Evolutionary conservation across 2,797 vertebrate species (phyloP), one percentile per base, ranked within the genome.

Genomic region (Oryzias dopingdopingensis): DNA sequence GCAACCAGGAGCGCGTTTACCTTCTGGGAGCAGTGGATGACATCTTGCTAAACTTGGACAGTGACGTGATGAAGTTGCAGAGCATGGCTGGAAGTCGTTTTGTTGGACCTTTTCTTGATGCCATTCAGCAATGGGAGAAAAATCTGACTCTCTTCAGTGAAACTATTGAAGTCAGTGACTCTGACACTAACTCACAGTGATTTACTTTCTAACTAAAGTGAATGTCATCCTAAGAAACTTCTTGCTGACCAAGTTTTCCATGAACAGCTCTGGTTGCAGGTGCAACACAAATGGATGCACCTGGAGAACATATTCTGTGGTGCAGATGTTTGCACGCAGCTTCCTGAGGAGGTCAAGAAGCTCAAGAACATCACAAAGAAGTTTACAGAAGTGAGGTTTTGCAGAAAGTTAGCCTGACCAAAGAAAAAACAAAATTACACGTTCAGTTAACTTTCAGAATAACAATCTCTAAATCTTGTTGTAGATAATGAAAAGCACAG

Each of bases 251-350:
- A 53, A n/a, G 59, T 44, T 2, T 18, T 26, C 59, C 20, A 52
- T 62, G 1, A 17, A 17, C 78, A 99, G 97, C 89, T 98, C 42
- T 98, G 95, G 95, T 81, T 95, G 91, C 70, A 93, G 18, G 96
- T 97, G 26, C 97, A 99, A 81, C 89, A 95, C 5, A 99, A 99
- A 86, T 99, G 97, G 97, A 97, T 99, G 93, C 98, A 98, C 72
- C 82, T 99, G 50, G 96, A 98, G 77, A 98, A 94, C 82, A 98
- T 99, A 66, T 99, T 99, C 76, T 94, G 95, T 6, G 91, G 93
- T n/a, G 95, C 92, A 49, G 97, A 99, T 72, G 97, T 98, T 82
- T 77, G 94, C 59, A 91, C 92, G 1, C 97, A 99, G 61, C 90
- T 99, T 69, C 94, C 95, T 0, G 94, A 97, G 1, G 97, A 98